Base-by-base conservation (phyloP, 2,888 invertebrate species). In the Xestobium rufovillosum region DNA sequence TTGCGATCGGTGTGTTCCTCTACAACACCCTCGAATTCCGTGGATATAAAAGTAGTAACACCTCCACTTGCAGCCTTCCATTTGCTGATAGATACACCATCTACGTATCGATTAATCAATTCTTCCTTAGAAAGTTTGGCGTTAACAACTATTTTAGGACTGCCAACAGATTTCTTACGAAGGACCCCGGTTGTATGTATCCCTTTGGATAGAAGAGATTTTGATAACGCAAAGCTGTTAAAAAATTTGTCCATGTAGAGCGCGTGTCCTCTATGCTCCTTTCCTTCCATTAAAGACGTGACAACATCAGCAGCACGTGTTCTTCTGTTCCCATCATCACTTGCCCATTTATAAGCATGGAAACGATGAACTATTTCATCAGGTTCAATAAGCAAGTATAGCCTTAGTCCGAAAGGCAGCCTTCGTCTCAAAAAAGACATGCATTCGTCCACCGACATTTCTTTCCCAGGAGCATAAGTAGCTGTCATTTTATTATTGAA, bases 401-500 rank as follows among this genome's bases (percentile, higher is more conserved):
- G 6, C n/a, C n/a, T 19, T 19, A 19, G 6, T 6, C 23, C 23
- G 23, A 19, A 19, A 19, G n/a, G 6, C 23, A 19, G n/a, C 6
- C 23, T 6, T 8, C 23, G 6, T n/a, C 6, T n/a, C 23, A 19
- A 8, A 19, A 19, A 19, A 19, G n/a, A 6, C 23, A 19, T 19
- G n/a, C 6, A 19, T n/a, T 19, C 23, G 23, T 19, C 23, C 6
- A 19, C 6, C 6, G 6, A 19, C 23, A 19, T 8, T n/a, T 19
- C 23, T 19, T 19, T 19, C n/a, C 23, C 23, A 19, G 23, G 23
- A 19, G 6, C 6, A 19, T 19, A n/a, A 6, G n/a, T 8, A n/a
- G 23, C n/a, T 8, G 23, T 8, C 23, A 19, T 19, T n/a, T 19
- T 19, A 19, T 19, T 19, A n/a, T 19, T 19, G 23, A 19, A 19